Base-by-base conservation (phyloP, 2,113 vertebrate species). In the Coregonus clupeaformis region DNA sequence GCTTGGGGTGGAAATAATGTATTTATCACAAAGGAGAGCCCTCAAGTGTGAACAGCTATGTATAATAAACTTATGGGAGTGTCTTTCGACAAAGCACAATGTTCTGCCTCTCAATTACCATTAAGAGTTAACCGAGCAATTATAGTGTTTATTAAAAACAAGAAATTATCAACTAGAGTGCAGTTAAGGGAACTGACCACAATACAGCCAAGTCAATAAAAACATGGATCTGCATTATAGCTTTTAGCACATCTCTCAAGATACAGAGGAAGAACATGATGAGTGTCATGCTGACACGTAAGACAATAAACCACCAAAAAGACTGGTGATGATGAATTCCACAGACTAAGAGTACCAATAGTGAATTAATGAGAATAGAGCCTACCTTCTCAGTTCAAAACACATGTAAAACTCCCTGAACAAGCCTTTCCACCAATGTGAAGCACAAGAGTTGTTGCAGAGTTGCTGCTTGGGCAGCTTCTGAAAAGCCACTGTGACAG, bases 401-500 rank as follows among this genome's bases (percentile, higher is more conserved):
- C 13, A 29, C 25, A 27, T 22, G 13, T 22, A 45, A 49, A 68
- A 12, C 32, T 68, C 18, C 67, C n/a, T 42, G 18, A 18, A n/a
- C 42, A 42, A 59, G 85, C 82, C 62, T 79, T 71, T 85, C 81
- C 83, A 83, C 78, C 79, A 55, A 83, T 69, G 5, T 18, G 25
- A 67, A 18, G 14, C 45, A 70, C 63, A 9, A 66, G 16, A 70
- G 49, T 55, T 36, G 76, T 80, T 77, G 36, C 69, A 84, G 79
- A 68, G 71, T 11, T 66, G 75, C 70, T 76, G 79, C 36, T 42
- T 42, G 36, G 9, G 9, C 36, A 2, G 0, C 36, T 42, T 42
- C 2, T 82, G 76, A 79, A 88, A 86, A 52, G 89, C 83, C 71
- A 80, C 73, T 81, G 78, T 80, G 83, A 80, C 85, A 80, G 60